Evolutionary conservation across 2,888 invertebrate genomes (phyloP), one percentile per base, ranked within the genome.

Genomic region (Drosophila leonis): DNA sequence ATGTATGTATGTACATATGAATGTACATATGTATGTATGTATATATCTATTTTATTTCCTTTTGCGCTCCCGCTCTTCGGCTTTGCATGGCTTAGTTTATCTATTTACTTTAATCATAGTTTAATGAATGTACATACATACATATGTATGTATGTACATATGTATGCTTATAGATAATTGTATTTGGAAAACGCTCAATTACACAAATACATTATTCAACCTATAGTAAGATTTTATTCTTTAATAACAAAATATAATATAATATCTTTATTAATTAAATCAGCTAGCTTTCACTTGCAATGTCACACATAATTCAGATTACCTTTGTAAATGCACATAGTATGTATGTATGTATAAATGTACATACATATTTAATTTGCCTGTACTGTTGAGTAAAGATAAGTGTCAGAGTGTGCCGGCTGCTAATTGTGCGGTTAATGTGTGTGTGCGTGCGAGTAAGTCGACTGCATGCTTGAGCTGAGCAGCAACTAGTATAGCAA

Each of bases 401-500:
- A 49, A 31, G 31, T 31, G 31, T 31, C 18, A 49, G 12, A 33
- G 18, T 18, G 18, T 8, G 18, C 6, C 7, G n/a, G n/a, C 29
- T 48, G 18, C 48, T 48, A 48, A 48, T 48, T 48, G 48, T 31
- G 48, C 29, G 29, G n/a, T 31, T 31, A 49, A 49, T 49, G 31
- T 49, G 18, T 48, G 48, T 49, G 18, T 31, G 49, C 12, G 49
- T 31, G 31, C 7, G 49, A 31, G 8, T 18, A 31, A 49, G 49
- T 49, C 29, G 48, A 48, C 9, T 27, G 10, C 29, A 29, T 49
- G 48, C 48, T n/a, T 48, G 18, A 48, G 29, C n/a, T 48, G 29
- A 18, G 18, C 48, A 29, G n/a, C n/a, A 48, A 29, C 29, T n/a
- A 29, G 29, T 10, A 10, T 12, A 29, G 6, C 10, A 48, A 48